These are phyloP conservation scores for Luffia ferchaultella DNA, from an alignment of 2,888 invertebrate species.

Conservation along the genomic window DNA sequence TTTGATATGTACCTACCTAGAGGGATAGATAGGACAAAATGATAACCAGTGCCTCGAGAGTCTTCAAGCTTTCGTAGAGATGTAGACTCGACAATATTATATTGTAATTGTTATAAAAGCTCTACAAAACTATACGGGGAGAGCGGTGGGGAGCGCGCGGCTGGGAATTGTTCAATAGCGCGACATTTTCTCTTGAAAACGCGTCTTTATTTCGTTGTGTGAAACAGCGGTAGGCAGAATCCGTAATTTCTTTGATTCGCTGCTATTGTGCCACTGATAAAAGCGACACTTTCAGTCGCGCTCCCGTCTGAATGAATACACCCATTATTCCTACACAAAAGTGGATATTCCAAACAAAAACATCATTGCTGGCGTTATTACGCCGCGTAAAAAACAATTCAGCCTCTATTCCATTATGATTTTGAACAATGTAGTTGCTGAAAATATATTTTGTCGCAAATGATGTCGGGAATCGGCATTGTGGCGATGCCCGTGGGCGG, in stretches of 20 bases:
- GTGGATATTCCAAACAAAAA: conserved; percentile 57
- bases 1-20: too few species aligned
- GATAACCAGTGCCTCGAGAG: too few species aligned
- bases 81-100: too few species aligned
- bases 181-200: too few species aligned
- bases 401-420: conserved; percentile 39
- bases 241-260: conserved; percentile 62
- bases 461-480: conserved; percentile 21
- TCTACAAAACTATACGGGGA: too few species aligned
- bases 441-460: conserved; percentile 23
- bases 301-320: conserved; percentile 57
- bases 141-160: too few species aligned
- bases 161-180: too few species aligned
- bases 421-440: conserved; percentile 38
- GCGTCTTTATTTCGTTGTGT: too few species aligned
- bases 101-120: too few species aligned
- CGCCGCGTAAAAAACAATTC: conserved; percentile 44
- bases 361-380: conserved; percentile 42
- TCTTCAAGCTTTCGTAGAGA: too few species aligned
- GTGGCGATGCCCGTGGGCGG: neutral
- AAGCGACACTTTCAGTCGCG: conserved; percentile 52
- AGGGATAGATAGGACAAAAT: too few species aligned
- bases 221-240: conserved; percentile 44
- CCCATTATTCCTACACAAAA: conserved; percentile 59
- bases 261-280: conserved; percentile 56